Conservation (phyloP, 2,888 invertebrate genomes). For the Monochamus alternatus region DNA sequence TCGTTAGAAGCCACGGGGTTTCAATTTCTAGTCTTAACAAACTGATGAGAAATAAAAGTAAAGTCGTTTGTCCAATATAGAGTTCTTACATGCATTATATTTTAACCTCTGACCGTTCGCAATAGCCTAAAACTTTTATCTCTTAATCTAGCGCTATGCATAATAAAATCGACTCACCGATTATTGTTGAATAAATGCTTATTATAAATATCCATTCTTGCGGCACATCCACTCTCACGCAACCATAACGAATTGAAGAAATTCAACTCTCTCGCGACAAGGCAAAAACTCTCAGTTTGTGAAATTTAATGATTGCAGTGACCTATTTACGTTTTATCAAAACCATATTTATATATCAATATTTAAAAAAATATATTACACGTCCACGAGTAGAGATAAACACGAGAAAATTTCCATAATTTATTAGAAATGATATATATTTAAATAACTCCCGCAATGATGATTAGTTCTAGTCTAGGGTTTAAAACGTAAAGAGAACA, state of each 20-base stretch:
- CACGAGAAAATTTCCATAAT: too few relatives aligned
- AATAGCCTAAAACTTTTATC: neutral
- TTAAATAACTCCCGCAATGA: too few relatives aligned
- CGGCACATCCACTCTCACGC: conserved; percentile 1
- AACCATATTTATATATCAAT: neutral
- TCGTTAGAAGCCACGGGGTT: too few relatives aligned
- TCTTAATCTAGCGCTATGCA: neutral
- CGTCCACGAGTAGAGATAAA: too few relatives aligned
- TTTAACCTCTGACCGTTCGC: too few relatives aligned
- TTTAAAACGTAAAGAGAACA: too few relatives aligned
- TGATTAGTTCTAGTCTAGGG: too few relatives aligned
- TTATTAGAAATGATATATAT: too few relatives aligned
- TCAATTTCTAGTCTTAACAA: too few relatives aligned
- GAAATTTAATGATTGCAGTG: conserved; percentile 22
- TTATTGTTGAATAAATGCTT: conserved; percentile 22
- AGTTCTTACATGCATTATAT: too few relatives aligned
- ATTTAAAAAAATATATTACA: neutral
- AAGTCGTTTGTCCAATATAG: too few relatives aligned
- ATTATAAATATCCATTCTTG: conserved; percentile 23
- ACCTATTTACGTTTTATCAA: conserved; percentile 24
- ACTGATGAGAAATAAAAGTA: too few relatives aligned
- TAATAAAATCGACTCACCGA: conserved; percentile 7
- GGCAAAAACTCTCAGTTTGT: conserved; percentile 18
- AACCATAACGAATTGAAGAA: conserved; percentile 22
- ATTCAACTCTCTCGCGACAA: conserved; percentile 17